phyloP scores from a whole-genome alignment of 1,140 invertebrate species.

The Tetramorium alpestre region DNA sequence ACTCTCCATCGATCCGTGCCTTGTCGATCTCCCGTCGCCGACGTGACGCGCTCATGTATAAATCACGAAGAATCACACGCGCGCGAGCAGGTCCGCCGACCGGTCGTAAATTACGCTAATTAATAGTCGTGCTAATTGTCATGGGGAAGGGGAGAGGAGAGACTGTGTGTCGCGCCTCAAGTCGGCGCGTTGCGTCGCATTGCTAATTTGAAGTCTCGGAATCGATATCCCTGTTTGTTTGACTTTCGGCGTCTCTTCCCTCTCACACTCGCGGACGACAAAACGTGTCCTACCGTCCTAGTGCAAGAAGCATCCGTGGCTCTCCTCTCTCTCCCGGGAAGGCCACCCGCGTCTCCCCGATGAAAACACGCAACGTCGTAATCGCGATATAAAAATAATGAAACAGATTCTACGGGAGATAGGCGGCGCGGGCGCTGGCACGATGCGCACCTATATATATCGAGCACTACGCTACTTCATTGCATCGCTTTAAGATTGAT shows the following conservation, averaged over 20 bases:
- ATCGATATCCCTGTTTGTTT: constrained; percentile 4
- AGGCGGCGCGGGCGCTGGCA: constrained; percentile 57
- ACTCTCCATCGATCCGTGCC: constrained; percentile 54
- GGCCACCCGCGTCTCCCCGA: constrained; percentile 35
- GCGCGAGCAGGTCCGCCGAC: constrained; percentile 16
- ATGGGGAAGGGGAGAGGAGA: background rate
- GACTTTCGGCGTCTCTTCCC: background rate
- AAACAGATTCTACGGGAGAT: constrained; percentile 67
- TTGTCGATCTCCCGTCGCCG: constrained; percentile 52
- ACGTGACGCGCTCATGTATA: constrained; percentile 43
- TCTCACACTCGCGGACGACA: constrained; percentile 1
- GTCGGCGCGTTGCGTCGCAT: background rate
- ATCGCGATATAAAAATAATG: constrained; percentile 75
- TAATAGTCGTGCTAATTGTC: constrained; percentile 66
- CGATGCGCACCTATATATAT: constrained; percentile 68
- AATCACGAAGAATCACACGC: constrained; percentile 60
- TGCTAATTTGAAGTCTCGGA: constrained; percentile 21
- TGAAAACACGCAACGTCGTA: constrained; percentile 67
- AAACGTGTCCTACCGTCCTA: background rate
- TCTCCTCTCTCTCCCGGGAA: constrained; percentile 44
- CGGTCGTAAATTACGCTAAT: constrained; percentile 63
- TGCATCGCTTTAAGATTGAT: constrained; percentile 72
- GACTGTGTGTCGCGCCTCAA: background rate
- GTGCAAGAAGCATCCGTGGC: background rate
- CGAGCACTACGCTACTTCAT: constrained; percentile 58